Evolutionary conservation across 2,888 invertebrate genomes (phyloP).

Genomic region (Trachelus tabidus): DNA sequence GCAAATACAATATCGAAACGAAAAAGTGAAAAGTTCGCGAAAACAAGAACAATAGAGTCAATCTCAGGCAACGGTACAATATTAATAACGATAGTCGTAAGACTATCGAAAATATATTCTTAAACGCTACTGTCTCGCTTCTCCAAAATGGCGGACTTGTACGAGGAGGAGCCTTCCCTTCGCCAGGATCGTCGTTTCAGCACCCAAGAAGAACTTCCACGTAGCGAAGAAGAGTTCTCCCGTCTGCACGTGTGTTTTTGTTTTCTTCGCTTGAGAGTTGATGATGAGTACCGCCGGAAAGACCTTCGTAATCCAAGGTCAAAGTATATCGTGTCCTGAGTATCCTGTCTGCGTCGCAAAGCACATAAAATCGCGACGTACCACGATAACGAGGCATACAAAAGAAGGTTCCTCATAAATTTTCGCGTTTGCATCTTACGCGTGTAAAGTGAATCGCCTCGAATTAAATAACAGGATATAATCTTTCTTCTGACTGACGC

Average conservation of each 20-base stretch:
- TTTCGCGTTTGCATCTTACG: background rate
- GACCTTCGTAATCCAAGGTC: background rate
- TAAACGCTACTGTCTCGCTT: background rate
- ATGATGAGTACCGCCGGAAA: background rate
- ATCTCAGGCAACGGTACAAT: background rate
- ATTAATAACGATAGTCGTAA: background rate
- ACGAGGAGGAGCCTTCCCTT: background rate
- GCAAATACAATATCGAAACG: background rate
- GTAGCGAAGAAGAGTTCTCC: background rate
- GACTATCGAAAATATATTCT: background rate
- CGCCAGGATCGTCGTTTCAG: background rate
- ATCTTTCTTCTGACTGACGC: background rate
- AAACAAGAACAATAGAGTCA: background rate
- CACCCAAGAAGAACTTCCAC: background rate
- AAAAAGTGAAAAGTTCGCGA: background rate
- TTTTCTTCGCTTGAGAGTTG: background rate
- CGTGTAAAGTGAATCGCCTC: background rate
- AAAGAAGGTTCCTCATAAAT: too few species aligned
- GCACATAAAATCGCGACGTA: background rate
- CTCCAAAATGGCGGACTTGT: background rate
- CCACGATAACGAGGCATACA: background rate
- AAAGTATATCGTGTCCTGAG: background rate
- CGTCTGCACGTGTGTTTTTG: background rate
- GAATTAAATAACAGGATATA: background rate
- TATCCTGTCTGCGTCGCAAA: background rate